Conservation (phyloP, 2,113 vertebrate genomes). For the Anolis carolinensis region DNA sequence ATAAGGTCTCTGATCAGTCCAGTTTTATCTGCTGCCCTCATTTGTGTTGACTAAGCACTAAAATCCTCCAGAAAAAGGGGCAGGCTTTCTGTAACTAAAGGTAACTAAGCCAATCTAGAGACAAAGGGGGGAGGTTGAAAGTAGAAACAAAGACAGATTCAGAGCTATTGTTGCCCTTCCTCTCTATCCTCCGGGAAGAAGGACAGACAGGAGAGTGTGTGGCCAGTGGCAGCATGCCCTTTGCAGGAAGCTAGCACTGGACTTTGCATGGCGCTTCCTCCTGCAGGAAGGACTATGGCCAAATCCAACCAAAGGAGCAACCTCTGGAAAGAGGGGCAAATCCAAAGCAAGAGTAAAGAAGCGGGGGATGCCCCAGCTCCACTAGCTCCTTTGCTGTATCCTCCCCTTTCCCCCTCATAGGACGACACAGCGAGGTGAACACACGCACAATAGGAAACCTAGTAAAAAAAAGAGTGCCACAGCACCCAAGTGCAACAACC, state of each 20-base stretch:
- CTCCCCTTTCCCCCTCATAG: constrained; percentile 55
- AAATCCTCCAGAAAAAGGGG: neutral
- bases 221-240: neutral
- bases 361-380: constrained; percentile 43
- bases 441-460: constrained; percentile 52
- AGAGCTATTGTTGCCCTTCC: constrained; percentile 20
- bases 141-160: neutral
- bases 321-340: constrained; percentile 29
- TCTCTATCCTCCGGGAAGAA: constrained; percentile 13
- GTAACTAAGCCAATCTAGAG: neutral
- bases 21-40: neutral
- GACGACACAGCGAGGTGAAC: constrained; percentile 56
- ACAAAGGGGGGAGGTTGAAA: constrained; percentile 19
- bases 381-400: constrained; percentile 38
- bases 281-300: constrained; percentile 50
- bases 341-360: neutral
- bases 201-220: constrained; percentile 23
- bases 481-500: constrained; percentile 83
- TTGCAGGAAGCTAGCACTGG: constrained; percentile 42
- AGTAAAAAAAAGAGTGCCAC: constrained; percentile 74
- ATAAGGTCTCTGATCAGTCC: constrained; percentile 15
- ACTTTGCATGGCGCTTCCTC: constrained; percentile 30
- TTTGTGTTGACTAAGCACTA: neutral
- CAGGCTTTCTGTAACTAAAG: neutral
- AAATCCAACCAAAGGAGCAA: constrained; percentile 51